Percentiles rank a stretch among this genome's conserved stretches.
These are phyloP conservation scores for Acheta domesticus DNA, from an alignment of 2,888 invertebrate species.

Conservation along the genomic window DNA sequence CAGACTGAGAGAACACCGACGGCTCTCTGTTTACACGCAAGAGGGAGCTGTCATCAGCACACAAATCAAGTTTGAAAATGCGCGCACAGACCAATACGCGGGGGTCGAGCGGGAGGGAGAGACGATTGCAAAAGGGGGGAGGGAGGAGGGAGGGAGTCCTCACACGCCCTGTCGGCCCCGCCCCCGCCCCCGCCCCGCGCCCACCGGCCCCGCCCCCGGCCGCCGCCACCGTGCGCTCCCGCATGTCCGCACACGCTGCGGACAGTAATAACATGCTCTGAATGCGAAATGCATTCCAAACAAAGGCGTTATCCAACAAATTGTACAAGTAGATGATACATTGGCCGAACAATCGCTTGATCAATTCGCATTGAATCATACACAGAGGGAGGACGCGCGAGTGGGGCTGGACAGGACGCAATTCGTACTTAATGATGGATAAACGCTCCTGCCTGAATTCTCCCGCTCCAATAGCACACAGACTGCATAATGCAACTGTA, in stretches of 20 bases:
- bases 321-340: slow-evolving; percentile 18
- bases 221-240: background rate
- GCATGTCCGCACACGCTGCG: slow-evolving; percentile 5
- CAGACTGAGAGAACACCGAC: background rate
- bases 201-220: too few species aligned
- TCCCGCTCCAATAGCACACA: slow-evolving; percentile 5
- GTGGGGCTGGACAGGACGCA: background rate
- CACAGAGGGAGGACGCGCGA: background rate
- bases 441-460: background rate
- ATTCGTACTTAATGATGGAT: slow-evolving; percentile 18
- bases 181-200: too few species aligned
- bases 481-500: slow-evolving; percentile 18
- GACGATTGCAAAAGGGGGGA: background rate
- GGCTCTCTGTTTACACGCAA: background rate
- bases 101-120: background rate
- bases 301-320: slow-evolving; percentile 18
- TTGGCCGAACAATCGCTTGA: slow-evolving; percentile 18
- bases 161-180: background rate
- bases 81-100: slow-evolving; percentile 7
- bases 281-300: slow-evolving; percentile 18
- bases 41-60: slow-evolving; percentile 18
- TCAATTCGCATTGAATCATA: slow-evolving; percentile 18
- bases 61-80: slow-evolving; percentile 18
- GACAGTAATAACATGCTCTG: slow-evolving; percentile 18
- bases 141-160: background rate